These are phyloP conservation scores for Tenualosa thibaudeaui DNA, from an alignment of 2,797 vertebrate genomes.

Conservation along the genomic window DNA sequence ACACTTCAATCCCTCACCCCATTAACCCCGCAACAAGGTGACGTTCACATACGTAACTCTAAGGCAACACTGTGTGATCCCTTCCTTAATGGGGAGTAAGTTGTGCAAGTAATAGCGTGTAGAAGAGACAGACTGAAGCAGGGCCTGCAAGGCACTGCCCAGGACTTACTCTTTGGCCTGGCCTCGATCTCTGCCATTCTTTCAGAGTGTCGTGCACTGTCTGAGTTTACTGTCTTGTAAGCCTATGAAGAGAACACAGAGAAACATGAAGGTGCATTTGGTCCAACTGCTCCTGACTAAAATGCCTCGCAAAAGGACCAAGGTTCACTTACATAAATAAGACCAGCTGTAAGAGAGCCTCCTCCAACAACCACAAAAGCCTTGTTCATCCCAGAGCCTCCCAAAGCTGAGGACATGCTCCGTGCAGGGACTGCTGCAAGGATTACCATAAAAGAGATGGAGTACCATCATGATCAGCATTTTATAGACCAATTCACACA, in stretches of 20 bases:
- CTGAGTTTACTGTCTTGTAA: conserved; percentile 69
- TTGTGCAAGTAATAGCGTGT: background rate
- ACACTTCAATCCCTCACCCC: background rate
- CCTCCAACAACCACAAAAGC: conserved; percentile 69
- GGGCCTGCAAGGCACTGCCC: background rate
- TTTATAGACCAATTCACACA: background rate
- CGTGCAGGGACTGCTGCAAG: conserved; percentile 60
- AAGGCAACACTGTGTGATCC: background rate
- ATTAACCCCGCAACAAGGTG: too few species aligned
- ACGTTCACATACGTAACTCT: too few species aligned
- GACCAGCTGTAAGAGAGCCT: conserved; percentile 72
- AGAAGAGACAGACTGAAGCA: background rate
- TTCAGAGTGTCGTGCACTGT: conserved; percentile 61
- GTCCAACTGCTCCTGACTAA: conserved; percentile 39
- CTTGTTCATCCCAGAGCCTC: conserved; percentile 65
- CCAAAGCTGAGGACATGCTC: conserved; percentile 70
- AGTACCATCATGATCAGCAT: background rate
- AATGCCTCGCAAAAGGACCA: background rate
- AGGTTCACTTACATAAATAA: conserved; percentile 68
- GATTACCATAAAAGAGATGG: conserved; percentile 12
- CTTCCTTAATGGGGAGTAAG: background rate
- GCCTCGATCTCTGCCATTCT: conserved; percentile 52
- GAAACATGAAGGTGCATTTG: conserved; percentile 20
- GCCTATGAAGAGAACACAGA: conserved; percentile 56
- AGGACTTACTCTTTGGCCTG: conserved; percentile 63